Percentiles rank a stretch among this genome's conserved stretches.
These are phyloP conservation scores for Nomada lathburiana DNA, from an alignment of 2,888 invertebrate genomes.

Conservation along the genomic window DNA sequence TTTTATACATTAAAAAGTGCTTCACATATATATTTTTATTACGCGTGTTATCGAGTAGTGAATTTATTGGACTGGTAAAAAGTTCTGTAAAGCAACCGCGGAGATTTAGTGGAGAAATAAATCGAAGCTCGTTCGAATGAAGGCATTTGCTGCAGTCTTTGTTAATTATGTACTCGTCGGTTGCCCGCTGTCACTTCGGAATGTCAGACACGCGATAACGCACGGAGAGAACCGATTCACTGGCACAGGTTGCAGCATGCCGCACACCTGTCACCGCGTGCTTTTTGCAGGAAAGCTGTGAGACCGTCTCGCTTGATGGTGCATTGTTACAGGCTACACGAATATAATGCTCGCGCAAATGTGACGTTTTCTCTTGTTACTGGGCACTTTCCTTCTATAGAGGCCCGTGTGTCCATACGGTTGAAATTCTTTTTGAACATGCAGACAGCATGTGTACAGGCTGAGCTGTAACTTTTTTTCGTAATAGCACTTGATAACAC, in stretches of 20 bases:
- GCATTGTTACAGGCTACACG: constrained; percentile 4
- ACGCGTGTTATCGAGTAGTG: too few relatives aligned
- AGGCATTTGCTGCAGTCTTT: constrained; percentile 50
- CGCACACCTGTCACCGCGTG: constrained; percentile 45
- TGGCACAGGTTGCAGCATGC: constrained; percentile 22
- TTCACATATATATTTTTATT: too few relatives aligned
- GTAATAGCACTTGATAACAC: too few relatives aligned
- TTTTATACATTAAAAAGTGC: too few relatives aligned
- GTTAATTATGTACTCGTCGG: constrained; percentile 62
- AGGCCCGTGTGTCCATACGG: neutral
- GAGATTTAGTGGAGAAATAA: constrained; percentile 42
- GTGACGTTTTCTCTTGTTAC: constrained; percentile 15
- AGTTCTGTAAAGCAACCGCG: constrained; percentile 31
- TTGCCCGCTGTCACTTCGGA: constrained; percentile 27
- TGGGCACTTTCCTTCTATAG: neutral
- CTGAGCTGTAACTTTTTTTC: too few relatives aligned
- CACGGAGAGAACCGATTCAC: constrained; percentile 27
- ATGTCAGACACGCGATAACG: constrained; percentile 49
- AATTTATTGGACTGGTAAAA: too few relatives aligned
- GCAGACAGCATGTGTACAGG: too few relatives aligned
- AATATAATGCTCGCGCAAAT: constrained; percentile 15
- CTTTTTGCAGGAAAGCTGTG: constrained; percentile 19
- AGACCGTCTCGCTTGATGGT: constrained; percentile 21
- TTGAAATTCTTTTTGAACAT: neutral
- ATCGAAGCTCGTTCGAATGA: constrained; percentile 50